Conservation (phyloP, 2,113 vertebrate species). For the Coregonus clupeaformis region DNA sequence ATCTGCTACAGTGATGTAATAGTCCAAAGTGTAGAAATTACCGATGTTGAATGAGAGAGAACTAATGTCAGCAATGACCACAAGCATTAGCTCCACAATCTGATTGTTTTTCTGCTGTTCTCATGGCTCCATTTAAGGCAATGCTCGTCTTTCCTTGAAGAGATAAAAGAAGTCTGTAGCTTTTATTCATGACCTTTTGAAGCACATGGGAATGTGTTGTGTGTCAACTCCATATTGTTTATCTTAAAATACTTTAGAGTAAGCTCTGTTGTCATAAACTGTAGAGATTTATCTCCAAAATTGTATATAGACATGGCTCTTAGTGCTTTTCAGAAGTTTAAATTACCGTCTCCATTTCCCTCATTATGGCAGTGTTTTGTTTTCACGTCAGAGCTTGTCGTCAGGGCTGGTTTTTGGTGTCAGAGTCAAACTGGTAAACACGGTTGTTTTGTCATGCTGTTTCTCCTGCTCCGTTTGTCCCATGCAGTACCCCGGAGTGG, state of each 20-base stretch:
- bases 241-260: background rate
- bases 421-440: too few relatives aligned
- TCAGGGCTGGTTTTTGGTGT: background rate
- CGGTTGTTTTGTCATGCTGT: background rate
- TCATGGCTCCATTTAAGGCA: background rate
- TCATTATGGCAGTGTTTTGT: background rate
- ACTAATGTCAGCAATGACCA: background rate
- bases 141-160: background rate
- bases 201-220: background rate
- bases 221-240: background rate
- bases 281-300: background rate
- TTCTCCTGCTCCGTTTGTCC: conserved; percentile 11
- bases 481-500: conserved; percentile 76
- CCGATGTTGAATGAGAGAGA: too few relatives aligned
- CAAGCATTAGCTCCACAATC: too few relatives aligned
- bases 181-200: background rate
- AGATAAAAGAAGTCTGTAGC: background rate
- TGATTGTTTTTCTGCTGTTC: too few relatives aligned
- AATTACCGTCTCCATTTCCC: background rate
- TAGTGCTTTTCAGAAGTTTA: background rate
- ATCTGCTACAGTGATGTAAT: background rate
- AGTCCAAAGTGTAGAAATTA: background rate
- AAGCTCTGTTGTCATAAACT: background rate
- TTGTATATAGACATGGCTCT: background rate
- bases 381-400: background rate